phyloP scores from a whole-genome alignment of 2,113 vertebrate species.

The Gnathonemus longibarbis region DNA sequence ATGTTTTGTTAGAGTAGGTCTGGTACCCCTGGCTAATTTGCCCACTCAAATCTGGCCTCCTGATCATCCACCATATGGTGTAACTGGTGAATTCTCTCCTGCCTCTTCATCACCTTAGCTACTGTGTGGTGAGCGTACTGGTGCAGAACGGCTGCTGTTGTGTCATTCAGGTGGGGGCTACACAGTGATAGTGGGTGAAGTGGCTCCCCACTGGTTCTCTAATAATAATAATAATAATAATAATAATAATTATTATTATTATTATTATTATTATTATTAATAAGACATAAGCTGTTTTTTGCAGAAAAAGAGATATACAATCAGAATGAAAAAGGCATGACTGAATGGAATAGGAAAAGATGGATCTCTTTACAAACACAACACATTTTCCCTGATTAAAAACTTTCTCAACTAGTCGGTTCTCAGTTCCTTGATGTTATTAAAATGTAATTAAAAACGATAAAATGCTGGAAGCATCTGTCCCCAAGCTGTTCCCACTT shows the following conservation, averaged over 20 bases:
- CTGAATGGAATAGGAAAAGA: not conserved
- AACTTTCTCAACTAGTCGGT: not conserved
- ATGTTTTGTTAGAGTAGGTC: not conserved
- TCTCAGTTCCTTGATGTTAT: not conserved
- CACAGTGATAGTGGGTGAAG: not conserved
- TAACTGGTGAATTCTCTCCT: not conserved
- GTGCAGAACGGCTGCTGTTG: not conserved
- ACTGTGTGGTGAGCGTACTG: not conserved
- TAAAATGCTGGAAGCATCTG: not conserved
- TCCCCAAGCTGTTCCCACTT: slow-evolving; percentile 1
- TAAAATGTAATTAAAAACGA: slow-evolving; percentile 5
- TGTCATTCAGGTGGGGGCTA: not conserved
- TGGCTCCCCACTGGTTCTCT: not conserved
- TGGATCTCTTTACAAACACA: not conserved
- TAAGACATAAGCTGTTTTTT: not conserved
- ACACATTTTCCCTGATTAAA: not conserved
- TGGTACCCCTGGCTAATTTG: not conserved
- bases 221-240: too few species aligned
- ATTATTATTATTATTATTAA: not conserved
- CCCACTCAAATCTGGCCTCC: not conserved
- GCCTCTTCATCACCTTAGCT: not conserved
- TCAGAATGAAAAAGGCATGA: not conserved
- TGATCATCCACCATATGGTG: not conserved
- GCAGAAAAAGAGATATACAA: not conserved
- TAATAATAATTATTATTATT: not conserved